Percentiles rank a stretch among this genome's conserved stretches.
Conservation (phyloP, 2,888 invertebrate species). For the Anodontia alba region DNA sequence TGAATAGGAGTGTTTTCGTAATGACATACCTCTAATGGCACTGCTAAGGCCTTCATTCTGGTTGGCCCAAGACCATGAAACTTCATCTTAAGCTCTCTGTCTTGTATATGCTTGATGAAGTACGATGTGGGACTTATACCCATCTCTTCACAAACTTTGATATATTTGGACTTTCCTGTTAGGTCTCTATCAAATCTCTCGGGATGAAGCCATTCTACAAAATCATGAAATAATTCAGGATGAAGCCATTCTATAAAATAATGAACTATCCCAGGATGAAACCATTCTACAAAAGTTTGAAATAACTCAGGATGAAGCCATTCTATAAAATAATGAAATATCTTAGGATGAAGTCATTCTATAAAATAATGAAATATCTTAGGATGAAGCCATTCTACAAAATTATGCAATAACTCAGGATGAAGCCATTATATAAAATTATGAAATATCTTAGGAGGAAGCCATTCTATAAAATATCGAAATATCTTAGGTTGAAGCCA, state of each 20-base stretch:
- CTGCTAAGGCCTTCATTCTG: slow-evolving; percentile 79
- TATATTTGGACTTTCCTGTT: slow-evolving; percentile 75
- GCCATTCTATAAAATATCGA: background rate
- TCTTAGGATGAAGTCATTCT: too few species aligned
- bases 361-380: slow-evolving; percentile 60
- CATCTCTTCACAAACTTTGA: slow-evolving; percentile 73
- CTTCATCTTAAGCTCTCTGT: slow-evolving; percentile 73
- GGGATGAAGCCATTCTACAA: slow-evolving; percentile 66
- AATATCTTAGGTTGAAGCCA: too few species aligned
- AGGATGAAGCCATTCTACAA: slow-evolving; percentile 66
- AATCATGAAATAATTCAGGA: slow-evolving; percentile 48
- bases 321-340: too few species aligned
- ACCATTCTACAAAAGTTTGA: background rate
- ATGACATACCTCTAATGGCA: slow-evolving; percentile 81
- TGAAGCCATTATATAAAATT: too few species aligned
- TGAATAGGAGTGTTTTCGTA: too few species aligned
- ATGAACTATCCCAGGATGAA: background rate
- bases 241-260: too few species aligned
- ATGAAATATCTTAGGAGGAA: background rate
- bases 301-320: too few species aligned
- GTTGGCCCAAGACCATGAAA: slow-evolving; percentile 80
- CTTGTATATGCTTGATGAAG: slow-evolving; percentile 75
- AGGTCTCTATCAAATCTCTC: slow-evolving; percentile 68
- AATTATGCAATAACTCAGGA: slow-evolving; percentile 48
- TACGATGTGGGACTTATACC: slow-evolving; percentile 77